These are phyloP conservation scores for Drosophila bipectinata DNA, from an alignment of 1,140 invertebrate species.

Conservation along the genomic window DNA sequence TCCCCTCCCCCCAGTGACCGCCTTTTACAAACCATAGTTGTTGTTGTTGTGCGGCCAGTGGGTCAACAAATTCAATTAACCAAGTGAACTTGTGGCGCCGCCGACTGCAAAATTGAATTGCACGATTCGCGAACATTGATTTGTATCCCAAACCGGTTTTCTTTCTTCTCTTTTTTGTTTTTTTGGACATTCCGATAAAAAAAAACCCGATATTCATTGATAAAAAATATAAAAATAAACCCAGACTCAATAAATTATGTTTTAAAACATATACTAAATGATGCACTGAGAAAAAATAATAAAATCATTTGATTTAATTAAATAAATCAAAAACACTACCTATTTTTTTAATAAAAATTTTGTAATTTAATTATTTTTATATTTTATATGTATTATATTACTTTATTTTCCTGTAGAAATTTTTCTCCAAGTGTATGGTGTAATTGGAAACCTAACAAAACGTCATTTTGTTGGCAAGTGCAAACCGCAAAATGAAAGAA, in stretches of 20 bases:
- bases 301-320: too few species aligned
- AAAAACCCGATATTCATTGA: constrained; percentile 64
- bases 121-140: constrained; percentile 56
- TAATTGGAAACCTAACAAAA: neutral
- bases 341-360: too few species aligned
- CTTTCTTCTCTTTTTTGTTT: neutral
- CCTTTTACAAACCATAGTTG: neutral
- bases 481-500: neutral
- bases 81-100: constrained; percentile 76
- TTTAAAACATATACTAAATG: constrained; percentile 2
- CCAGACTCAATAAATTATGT: constrained; percentile 33
- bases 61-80: constrained; percentile 81
- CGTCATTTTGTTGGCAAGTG: constrained; percentile 1
- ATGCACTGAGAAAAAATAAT: neutral
- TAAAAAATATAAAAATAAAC: constrained; percentile 25
- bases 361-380: too few species aligned
- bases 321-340: too few species aligned
- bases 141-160: constrained; percentile 50
- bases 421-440: neutral
- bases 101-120: constrained; percentile 64
- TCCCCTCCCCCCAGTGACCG: neutral
- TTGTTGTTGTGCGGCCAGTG: constrained; percentile 47
- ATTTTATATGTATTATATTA: too few species aligned
- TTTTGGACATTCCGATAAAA: constrained; percentile 5
- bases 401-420: neutral